phyloP scores from a whole-genome alignment of 2,888 invertebrate species.

The Habrosyne pyritoides region DNA sequence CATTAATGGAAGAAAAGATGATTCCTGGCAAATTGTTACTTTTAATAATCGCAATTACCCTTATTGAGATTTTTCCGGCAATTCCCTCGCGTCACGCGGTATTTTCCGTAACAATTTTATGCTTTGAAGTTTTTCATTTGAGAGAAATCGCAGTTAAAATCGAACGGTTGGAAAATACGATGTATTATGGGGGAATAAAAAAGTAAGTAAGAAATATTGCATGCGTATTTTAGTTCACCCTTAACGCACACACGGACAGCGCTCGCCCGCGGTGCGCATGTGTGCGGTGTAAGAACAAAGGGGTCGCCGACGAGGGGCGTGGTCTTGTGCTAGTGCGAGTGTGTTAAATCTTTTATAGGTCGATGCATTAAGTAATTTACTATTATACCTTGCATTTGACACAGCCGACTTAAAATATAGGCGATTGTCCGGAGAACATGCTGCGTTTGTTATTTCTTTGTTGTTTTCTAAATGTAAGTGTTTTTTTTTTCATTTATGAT shows the following conservation, averaged over 20 bases:
- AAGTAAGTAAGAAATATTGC: constrained; percentile 71
- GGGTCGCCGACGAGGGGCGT: constrained; percentile 54
- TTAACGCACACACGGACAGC: constrained; percentile 50
- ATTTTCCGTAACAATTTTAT: constrained; percentile 13
- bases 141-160: background rate
- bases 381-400: constrained; percentile 78
- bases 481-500: too few relatives aligned
- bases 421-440: constrained; percentile 12
- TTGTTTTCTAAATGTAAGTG: constrained; percentile 10
- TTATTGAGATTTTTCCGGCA: constrained; percentile 47
- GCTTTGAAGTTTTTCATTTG: constrained; percentile 1
- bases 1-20: constrained; percentile 75
- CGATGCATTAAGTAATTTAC: constrained; percentile 82
- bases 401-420: constrained; percentile 35
- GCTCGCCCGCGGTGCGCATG: constrained; percentile 52
- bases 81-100: constrained; percentile 15
- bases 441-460: background rate
- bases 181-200: constrained; percentile 51
- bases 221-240: constrained; percentile 58
- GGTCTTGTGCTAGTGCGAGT: constrained; percentile 57
- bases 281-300: constrained; percentile 67
- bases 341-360: constrained; percentile 81
- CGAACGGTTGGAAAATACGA: constrained; percentile 25
- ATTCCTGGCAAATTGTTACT: constrained; percentile 71
- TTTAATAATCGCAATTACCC: constrained; percentile 76